Conservation (phyloP, 2,888 invertebrate species). For the Celastrina argiolus region DNA sequence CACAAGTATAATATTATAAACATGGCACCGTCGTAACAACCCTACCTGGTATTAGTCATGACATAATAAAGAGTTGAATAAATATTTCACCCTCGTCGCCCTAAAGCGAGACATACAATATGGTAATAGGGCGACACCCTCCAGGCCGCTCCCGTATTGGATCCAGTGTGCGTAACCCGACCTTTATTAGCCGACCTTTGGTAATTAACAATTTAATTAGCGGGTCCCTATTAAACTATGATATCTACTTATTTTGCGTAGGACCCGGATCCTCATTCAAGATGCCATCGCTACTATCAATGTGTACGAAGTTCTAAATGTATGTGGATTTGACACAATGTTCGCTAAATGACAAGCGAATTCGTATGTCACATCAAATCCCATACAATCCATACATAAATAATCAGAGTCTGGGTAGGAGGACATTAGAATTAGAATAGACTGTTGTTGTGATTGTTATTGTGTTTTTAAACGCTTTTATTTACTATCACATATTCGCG, state of each 20-base stretch:
- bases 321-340: no score
- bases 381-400: no score
- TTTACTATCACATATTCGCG: no score
- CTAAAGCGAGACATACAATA: constrained; percentile 5
- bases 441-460: no score
- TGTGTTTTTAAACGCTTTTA: no score
- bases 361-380: no score
- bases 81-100: constrained; percentile 2
- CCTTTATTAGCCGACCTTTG: constrained; percentile 19
- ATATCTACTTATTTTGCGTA: not conserved
- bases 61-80: constrained; percentile 12
- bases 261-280: not conserved
- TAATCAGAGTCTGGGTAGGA: no score
- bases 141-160: not conserved
- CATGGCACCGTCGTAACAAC: not conserved
- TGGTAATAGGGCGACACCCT: constrained; percentile 20
- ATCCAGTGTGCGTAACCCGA: not conserved
- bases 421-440: no score
- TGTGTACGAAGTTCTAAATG: no score
- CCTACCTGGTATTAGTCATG: constrained; percentile 5
- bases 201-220: constrained; percentile 19
- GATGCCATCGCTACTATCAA: no score
- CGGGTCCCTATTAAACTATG: not conserved
- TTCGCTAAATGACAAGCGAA: no score
- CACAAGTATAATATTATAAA: not conserved